These are phyloP conservation scores for Fulica atra DNA, from an alignment of 2,113 vertebrate species.

Conservation along the genomic window DNA sequence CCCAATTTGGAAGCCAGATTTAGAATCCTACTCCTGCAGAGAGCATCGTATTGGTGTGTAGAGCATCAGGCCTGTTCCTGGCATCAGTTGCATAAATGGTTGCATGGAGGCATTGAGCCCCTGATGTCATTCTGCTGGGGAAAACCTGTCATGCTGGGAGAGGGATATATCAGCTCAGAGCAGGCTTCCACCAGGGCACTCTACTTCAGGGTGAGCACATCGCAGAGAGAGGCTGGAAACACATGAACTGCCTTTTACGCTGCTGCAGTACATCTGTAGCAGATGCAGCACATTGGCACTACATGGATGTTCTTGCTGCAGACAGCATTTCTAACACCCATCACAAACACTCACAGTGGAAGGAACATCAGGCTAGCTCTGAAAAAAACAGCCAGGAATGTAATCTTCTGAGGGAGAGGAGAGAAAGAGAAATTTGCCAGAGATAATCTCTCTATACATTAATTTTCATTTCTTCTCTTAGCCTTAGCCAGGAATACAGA, in stretches of 20 bases:
- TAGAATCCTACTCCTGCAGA: not conserved
- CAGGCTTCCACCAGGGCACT: not conserved
- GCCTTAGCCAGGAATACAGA: slow-evolving; percentile 1
- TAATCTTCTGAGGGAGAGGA: not conserved
- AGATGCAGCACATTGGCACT: not conserved
- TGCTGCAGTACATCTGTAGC: not conserved
- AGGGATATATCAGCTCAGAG: not conserved
- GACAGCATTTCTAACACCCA: not conserved
- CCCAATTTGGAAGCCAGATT: not conserved
- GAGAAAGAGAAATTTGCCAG: not conserved
- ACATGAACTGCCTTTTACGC: not conserved
- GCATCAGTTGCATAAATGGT: rapidly evolving
- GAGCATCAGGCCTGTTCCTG: not conserved
- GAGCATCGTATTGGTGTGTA: not conserved
- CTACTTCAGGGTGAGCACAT: not conserved
- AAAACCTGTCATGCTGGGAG: not conserved
- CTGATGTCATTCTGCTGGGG: not conserved
- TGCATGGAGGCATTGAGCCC: not conserved
- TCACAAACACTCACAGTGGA: not conserved
- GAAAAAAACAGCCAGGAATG: not conserved
- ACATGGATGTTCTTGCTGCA: not conserved
- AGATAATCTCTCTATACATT: not conserved
- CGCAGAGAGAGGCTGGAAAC: not conserved
- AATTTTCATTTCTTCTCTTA: slow-evolving; percentile 18
- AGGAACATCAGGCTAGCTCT: not conserved